Base-by-base conservation (phyloP, 2,113 vertebrate species). In the Hiodon alosoides region DNA sequence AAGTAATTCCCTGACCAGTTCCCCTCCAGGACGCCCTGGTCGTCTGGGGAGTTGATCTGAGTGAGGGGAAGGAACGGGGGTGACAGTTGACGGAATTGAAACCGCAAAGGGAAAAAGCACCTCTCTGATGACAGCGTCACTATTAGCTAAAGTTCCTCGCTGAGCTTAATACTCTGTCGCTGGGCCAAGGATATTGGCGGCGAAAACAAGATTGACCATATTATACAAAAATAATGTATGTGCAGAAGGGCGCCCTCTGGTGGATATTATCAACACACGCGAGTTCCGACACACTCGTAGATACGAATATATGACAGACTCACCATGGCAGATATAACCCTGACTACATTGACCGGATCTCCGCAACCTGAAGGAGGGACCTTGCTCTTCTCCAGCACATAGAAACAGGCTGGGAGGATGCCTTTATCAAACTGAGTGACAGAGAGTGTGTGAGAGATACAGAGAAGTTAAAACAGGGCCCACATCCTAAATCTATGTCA, bases 31-130 rank as follows among this genome's bases (percentile, higher is more conserved):
- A 98, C 93, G 1, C 95, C 95, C 2, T 78, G 84, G 82, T 98
- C 95, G 73, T 97, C 94, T 75, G 91, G 88, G 9, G 94, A 92
- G 62, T 97, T 97, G 72, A 96, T 93, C 95, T 96, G 84, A 31
- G 31, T 31, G 31, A 31, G 69, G 78, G 74, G 70, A 8, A 72
- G 3, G 0, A 72, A 58, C 5, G 11, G 13, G 51, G 52, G 17
- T 47, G 13, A n/a, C 7, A 67, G 31, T 47, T 46, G 69, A 31
- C 31, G 31, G 31, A 31, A 31, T 31, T 31, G 31, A 31, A 31
- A 31, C 31, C 31, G 31, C 31, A 2, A 31, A 31, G 31, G 31
- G 31, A 31, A 31, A 31, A 0, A 31, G 31, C 31, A 31, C 31
- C 31, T 31, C 31, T 31, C 31, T 31, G 31, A 31, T 31, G 31